Base-by-base conservation (phyloP, 2,888 invertebrate species). In the Amiota minor region DNA sequence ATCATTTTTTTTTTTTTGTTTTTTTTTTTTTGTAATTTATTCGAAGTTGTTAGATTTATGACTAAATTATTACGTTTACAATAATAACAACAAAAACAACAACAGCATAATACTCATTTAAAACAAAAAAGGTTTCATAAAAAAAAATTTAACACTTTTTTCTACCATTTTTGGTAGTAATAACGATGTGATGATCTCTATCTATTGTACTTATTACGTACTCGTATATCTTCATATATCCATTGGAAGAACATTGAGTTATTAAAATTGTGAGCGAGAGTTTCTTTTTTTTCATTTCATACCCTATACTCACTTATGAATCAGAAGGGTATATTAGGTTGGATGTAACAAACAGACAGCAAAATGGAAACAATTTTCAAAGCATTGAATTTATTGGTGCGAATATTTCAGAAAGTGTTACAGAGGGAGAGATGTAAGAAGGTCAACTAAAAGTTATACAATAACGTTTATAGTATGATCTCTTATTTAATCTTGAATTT, bases 221-320 rank as follows among this genome's bases (percentile, higher is more conserved):
- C 23, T 45, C 14, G 64, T 14, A 45, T 35, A 35, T 35, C 35
- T 35, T 35, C 35, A 35, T 35, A 35, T 35, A 35, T 6, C 23
- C 3, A 23, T 67, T 46, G 47, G n/a, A 9, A 14, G 67, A 20
- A 59, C 59, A 59, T 59, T 62, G 62, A 62, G 62, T 35, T 62
- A 62, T 62, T 62, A 62, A 56, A 73, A 73, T 67, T 75, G 71
- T 75, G 73, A 73, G 73, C 72, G 75, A 75, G 69, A 59, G 55
- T 59, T 35, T 50, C 65, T 55, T 61, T 46, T 67, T 45, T 47
- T 64, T 20, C n/a, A 9, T 18, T 70, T 49, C 1, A 20, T 18
- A 35, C 35, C 35, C 35, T 35, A 35, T 35, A 35, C 35, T 35
- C 35, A 6, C 6, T 6, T 35, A 6, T 35, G 35, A 6, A 8